These are phyloP conservation scores for Xyrichtys novacula DNA, from an alignment of 2,797 vertebrate genomes.

Conservation along the genomic window DNA sequence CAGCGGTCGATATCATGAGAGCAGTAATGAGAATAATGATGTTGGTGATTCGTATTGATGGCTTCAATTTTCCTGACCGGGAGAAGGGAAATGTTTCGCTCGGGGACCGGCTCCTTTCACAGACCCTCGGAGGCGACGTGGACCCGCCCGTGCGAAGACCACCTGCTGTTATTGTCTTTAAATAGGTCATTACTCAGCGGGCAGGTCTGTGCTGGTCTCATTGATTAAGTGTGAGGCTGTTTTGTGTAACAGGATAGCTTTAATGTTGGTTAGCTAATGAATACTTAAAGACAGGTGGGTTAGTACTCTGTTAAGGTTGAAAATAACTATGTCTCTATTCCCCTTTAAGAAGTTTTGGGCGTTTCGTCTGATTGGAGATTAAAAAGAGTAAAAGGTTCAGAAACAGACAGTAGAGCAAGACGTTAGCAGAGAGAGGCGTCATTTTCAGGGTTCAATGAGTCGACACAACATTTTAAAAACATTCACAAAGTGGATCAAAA, in stretches of 20 bases:
- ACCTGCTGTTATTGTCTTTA: conserved; percentile 42
- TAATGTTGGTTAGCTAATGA: neutral
- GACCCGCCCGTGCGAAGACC: conserved; percentile 15
- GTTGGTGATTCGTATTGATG: conserved; percentile 36
- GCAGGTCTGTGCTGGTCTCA: conserved; percentile 24
- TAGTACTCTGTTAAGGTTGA: neutral
- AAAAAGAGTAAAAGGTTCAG: conserved; percentile 2
- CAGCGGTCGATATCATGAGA: conserved; percentile 59
- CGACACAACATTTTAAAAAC: conserved; percentile 6
- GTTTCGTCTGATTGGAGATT: neutral
- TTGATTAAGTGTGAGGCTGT: conserved; percentile 23
- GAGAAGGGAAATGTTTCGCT: conserved; percentile 13
- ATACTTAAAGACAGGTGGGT: neutral
- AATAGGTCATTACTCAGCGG: conserved; percentile 44
- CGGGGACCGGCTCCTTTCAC: neutral
- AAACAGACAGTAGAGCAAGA: neutral
- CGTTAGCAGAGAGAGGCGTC: neutral
- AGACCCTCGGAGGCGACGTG: conserved; percentile 4
- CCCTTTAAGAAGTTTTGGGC: neutral
- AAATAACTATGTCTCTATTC: neutral
- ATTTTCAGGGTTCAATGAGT: neutral
- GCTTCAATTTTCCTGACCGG: conserved; percentile 19
- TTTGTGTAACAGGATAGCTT: conserved; percentile 14
- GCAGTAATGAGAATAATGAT: conserved; percentile 41
- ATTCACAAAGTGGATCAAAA: neutral